Evolutionary conservation across 2,113 vertebrate genomes (phyloP), one percentile per base, ranked within the genome.

Genomic region (Triplophysa tibetana): DNA sequence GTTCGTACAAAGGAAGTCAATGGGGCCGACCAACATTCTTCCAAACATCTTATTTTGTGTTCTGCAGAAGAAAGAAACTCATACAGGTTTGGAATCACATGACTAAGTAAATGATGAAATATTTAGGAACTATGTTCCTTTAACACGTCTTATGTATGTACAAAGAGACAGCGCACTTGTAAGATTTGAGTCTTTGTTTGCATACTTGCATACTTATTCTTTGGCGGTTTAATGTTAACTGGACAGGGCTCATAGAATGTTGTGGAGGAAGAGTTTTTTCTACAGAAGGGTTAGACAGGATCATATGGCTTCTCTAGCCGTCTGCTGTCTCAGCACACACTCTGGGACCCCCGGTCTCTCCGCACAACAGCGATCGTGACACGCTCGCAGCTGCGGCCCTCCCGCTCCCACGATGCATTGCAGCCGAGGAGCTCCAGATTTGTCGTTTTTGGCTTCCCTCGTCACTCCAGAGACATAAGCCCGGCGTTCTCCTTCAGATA

Each of bases 271-370:
- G 21, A 2, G 14, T 50, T 33, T 66, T 38, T 73, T 81, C 64
- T 45, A 62, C 63, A 16, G 41, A 68, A 77, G 75, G n/a, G 43
- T 58, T 7, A 64, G 76, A 79, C 23, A 70, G 76, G 70, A 84
- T 82, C 76, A 62, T 79, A 54, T 76, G 72, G 74, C 58, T 38
- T 58, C 41, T 74, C 70, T 43, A 52, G 52, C 65, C 41, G 43
- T 69, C 33, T 38, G 45, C 72, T 41, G 64, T 70, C 75, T 74
- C 82, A 65, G 52, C 63, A 77, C 82, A 75, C 74, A 78, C 50
- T 33, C 78, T 77, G 78, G 26, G 50, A 16, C 12, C 9, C 58
- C 43, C 14, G 3, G 12, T 43, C 64, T 43, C 24, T 38, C 33
- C 56, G 16, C 26, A 8, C 29, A 23, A 74, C 38, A 77, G 58